phyloP scores from a whole-genome alignment of 2,797 vertebrate species.

The Denticeps clupeoides region DNA sequence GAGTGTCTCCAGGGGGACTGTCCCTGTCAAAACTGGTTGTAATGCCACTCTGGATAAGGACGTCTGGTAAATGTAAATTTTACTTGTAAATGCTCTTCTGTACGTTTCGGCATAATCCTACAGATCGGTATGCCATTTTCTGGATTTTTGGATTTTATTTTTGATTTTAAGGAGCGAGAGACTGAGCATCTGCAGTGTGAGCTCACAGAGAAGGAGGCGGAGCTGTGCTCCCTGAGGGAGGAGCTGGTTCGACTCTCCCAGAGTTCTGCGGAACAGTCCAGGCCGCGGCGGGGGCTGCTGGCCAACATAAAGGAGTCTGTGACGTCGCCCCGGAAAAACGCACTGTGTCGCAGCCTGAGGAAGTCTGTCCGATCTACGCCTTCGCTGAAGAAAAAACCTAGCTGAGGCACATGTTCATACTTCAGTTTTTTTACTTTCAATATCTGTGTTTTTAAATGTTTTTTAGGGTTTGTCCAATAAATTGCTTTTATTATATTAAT shows the following conservation, averaged over 20 bases:
- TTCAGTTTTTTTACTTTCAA: background rate
- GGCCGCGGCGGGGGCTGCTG: slow-evolving; percentile 60
- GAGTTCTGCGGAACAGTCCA: slow-evolving; percentile 43
- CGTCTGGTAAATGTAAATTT: too few relatives aligned
- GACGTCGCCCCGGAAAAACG: slow-evolving; percentile 43
- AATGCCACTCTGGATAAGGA: too few relatives aligned
- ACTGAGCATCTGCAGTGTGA: slow-evolving; percentile 40
- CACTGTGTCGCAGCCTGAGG: slow-evolving; percentile 39
- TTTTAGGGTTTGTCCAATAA: background rate
- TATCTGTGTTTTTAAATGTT: background rate
- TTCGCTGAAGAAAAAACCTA: slow-evolving; percentile 33
- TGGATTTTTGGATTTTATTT: background rate
- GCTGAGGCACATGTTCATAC: slow-evolving; percentile 2
- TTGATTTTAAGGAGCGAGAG: slow-evolving; percentile 49
- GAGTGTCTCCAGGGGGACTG: too few relatives aligned
- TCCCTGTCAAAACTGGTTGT: too few relatives aligned
- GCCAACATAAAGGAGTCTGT: slow-evolving; percentile 70
- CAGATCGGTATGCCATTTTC: background rate
- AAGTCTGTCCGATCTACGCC: slow-evolving; percentile 34
- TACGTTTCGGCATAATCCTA: too few relatives aligned
- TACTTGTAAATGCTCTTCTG: too few relatives aligned
- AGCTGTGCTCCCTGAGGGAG: slow-evolving; percentile 50
- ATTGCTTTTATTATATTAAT: background rate
- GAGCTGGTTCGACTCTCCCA: slow-evolving; percentile 41
- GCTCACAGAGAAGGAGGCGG: slow-evolving; percentile 54